A percentile compares a stretch with the other conserved stretches of the same genome.
These are phyloP conservation scores for Gephyroberyx darwinii DNA, from an alignment of 2,797 vertebrate species.

Conservation along the genomic window DNA sequence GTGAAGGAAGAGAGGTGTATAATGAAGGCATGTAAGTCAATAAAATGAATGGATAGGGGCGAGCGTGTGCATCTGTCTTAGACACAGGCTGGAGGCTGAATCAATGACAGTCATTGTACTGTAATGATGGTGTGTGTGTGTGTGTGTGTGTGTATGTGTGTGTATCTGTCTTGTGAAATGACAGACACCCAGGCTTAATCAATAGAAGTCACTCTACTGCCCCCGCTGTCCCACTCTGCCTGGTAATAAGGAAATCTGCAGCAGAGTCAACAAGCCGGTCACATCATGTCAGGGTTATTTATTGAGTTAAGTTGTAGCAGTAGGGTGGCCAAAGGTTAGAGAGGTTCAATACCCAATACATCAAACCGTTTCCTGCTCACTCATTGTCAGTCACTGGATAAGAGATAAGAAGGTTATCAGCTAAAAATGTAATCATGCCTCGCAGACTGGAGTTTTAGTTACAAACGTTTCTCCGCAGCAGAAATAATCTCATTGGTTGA, in stretches of 20 bases:
- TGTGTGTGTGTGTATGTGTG: background rate
- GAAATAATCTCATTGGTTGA: too few relatives aligned
- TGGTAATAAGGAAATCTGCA: background rate
- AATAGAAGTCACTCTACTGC: background rate
- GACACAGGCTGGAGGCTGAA: slow-evolving; percentile 23
- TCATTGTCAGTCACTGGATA: too few relatives aligned
- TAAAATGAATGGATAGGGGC: slow-evolving; percentile 24
- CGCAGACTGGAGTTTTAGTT: too few relatives aligned
- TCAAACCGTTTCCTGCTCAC: too few relatives aligned
- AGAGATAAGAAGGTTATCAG: too few relatives aligned
- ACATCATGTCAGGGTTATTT: background rate
- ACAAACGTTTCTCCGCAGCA: too few relatives aligned
- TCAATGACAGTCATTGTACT: background rate
- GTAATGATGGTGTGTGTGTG: slow-evolving; percentile 8
- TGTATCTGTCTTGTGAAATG: too few relatives aligned
- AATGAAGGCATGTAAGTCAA: slow-evolving; percentile 41
- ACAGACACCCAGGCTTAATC: background rate
- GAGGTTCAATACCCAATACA: too few relatives aligned
- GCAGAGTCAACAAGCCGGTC: background rate
- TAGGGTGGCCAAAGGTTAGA: too few relatives aligned
- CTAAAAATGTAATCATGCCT: too few relatives aligned
- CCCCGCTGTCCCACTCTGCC: background rate
- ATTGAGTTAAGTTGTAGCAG: background rate
- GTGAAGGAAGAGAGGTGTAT: slow-evolving; percentile 29
- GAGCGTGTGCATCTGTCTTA: slow-evolving; percentile 20